Conservation (phyloP, 1,140 invertebrate species). For the Diorhabda sublineata region DNA sequence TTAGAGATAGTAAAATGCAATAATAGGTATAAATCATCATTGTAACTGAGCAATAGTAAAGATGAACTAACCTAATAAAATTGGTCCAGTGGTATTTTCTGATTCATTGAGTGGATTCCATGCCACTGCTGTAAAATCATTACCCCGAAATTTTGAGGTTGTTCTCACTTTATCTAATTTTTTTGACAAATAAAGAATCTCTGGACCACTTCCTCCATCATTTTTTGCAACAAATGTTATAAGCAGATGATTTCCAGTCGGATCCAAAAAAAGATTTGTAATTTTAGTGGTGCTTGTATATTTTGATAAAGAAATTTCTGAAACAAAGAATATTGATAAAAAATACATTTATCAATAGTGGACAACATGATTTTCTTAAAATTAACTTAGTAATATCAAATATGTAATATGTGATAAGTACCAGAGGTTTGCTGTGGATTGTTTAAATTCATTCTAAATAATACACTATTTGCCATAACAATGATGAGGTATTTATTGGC, state of each 20-base stretch:
- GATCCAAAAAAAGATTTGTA: constrained; percentile 78
- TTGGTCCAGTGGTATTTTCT: constrained; percentile 68
- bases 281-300: constrained; percentile 59
- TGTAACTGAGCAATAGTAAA: too few species aligned
- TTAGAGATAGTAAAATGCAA: too few species aligned
- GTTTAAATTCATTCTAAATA: constrained; percentile 79
- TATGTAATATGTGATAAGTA: constrained; percentile 40
- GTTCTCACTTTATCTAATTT: constrained; percentile 51
- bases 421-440: constrained; percentile 74
- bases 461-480: constrained; percentile 75
- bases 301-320: constrained; percentile 60
- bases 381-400: not conserved
- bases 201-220: constrained; percentile 58
- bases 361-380: not conserved
- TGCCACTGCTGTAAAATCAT: constrained; percentile 85
- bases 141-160: constrained; percentile 62
- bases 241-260: constrained; percentile 79
- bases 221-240: constrained; percentile 66
- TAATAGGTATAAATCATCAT: too few species aligned
- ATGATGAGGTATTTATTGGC: constrained; percentile 79
- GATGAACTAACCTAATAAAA: constrained; percentile 68
- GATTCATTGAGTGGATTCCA: constrained; percentile 80
- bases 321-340: constrained; percentile 17
- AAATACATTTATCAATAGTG: not conserved
- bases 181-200: constrained; percentile 73